A percentile compares a stretch with the other conserved stretches of the same genome.
Conservation (phyloP, 92 coral and sea anemone genomes). For the Umimayanthus kanabou region DNA sequence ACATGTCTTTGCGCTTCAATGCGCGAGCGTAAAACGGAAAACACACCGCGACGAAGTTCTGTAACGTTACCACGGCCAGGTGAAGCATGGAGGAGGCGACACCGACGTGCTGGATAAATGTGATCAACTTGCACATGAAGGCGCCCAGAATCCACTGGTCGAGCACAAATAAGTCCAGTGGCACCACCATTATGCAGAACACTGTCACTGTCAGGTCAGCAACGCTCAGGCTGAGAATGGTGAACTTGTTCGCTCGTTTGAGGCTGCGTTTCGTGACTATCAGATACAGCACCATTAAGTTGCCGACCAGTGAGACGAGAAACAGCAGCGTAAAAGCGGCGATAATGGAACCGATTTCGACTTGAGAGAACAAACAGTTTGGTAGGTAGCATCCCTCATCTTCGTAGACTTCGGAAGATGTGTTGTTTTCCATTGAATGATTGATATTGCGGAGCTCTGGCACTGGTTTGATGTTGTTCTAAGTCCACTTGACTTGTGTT, state of each 20-base stretch:
- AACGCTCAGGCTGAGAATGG: constrained; percentile 22
- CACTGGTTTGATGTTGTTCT: not conserved
- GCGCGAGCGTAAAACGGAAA: constrained; percentile 39
- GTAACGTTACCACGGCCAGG: constrained; percentile 21
- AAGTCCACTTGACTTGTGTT: not conserved
- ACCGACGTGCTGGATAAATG: constrained; percentile 10
- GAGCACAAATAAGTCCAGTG: constrained; percentile 8
- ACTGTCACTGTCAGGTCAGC: constrained; percentile 29
- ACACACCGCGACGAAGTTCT: constrained; percentile 36
- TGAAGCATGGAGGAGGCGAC: constrained; percentile 30
- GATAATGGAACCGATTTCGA: constrained; percentile 5
- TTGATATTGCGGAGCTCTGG: not conserved
- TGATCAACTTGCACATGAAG: constrained; percentile 30
- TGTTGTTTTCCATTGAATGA: not conserved
- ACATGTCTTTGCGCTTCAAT: constrained; percentile 13
- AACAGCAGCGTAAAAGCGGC: constrained; percentile 23
- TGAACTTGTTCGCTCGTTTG: constrained; percentile 29
- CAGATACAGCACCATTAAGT: constrained; percentile 13
- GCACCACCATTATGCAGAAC: constrained; percentile 16
- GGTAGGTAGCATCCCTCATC: constrained; percentile 4
- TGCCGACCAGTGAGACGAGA: constrained; percentile 21
- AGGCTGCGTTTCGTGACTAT: not conserved
- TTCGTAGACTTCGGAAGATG: not conserved
- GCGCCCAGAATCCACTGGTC: constrained; percentile 12
- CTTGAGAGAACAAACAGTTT: constrained; percentile 25